These are phyloP conservation scores for Mormoops blainvillei DNA, from an alignment of 2,113 vertebrate genomes.

Conservation along the genomic window DNA sequence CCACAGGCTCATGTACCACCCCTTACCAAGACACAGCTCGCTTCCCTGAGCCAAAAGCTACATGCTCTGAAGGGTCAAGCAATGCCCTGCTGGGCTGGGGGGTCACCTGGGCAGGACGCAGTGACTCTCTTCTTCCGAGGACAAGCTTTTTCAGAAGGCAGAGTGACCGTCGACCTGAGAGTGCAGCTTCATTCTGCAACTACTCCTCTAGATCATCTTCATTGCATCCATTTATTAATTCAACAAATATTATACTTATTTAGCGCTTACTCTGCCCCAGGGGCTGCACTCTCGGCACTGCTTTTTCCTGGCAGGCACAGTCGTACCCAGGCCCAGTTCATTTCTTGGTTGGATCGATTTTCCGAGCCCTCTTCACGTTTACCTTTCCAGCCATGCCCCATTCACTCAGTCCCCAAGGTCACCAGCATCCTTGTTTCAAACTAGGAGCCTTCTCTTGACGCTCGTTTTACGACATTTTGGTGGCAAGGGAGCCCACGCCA, in stretches of 20 bases:
- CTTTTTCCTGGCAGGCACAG: not conserved
- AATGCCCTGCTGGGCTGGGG: accelerated
- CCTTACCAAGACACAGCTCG: not conserved
- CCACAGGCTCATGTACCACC: not conserved
- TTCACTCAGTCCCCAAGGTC: not conserved
- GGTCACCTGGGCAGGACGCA: not conserved
- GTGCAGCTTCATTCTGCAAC: not conserved
- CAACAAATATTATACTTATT: not conserved
- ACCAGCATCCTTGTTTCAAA: not conserved
- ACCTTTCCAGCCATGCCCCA: not conserved
- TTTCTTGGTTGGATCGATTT: not conserved
- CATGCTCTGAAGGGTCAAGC: not conserved
- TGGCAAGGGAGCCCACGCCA: not conserved
- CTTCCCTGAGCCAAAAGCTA: not conserved
- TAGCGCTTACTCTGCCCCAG: not conserved
- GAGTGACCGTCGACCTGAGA: not conserved
- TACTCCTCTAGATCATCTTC: not conserved
- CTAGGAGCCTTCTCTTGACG: not conserved
- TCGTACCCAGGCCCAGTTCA: not conserved
- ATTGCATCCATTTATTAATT: not conserved
- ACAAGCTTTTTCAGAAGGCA: not conserved
- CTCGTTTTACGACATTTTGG: not conserved
- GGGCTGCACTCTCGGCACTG: not conserved
- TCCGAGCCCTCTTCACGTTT: not conserved
- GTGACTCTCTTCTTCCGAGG: not conserved